These are phyloP conservation scores for Metacarcinus magister DNA, from an alignment of 2,888 invertebrate species.

Conservation along the genomic window DNA sequence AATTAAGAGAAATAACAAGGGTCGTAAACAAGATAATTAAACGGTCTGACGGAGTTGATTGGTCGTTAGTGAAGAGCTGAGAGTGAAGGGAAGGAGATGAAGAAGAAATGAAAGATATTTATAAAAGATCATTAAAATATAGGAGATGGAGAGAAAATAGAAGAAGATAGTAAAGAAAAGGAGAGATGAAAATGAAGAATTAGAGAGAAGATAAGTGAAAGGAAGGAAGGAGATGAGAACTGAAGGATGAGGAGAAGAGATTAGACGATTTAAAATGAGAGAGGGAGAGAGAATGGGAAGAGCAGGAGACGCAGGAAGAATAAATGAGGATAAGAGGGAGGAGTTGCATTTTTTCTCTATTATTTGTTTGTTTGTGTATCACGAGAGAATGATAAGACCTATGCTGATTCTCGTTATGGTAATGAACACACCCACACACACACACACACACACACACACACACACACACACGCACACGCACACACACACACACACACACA, in stretches of 20 bases:
- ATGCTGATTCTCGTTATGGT: background rate
- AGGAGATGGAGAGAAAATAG: background rate
- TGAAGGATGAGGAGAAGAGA: no score
- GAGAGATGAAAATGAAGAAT: background rate
- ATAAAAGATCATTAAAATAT: background rate
- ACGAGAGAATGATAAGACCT: background rate
- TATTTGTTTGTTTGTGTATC: background rate
- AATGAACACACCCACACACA: background rate
- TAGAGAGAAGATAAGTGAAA: no score
- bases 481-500: conserved; percentile 40
- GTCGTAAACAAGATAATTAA: background rate
- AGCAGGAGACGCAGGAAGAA: background rate
- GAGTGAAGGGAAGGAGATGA: background rate
- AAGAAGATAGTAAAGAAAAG: background rate
- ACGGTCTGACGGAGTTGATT: background rate
- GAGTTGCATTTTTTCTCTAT: background rate
- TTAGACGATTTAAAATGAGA: background rate
- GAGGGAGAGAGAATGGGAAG: background rate
- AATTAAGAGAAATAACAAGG: background rate
- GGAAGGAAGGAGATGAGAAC: no score
- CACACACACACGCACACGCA: conserved; percentile 37
- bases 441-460: conserved; percentile 41
- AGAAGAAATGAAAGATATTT: background rate
- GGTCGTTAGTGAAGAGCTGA: background rate
- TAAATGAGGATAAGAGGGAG: background rate